Evolutionary conservation across 30 jellyfish, hydroid and myxozoan genomes (phyloP).

Genomic region (Mastigias papua): DNA sequence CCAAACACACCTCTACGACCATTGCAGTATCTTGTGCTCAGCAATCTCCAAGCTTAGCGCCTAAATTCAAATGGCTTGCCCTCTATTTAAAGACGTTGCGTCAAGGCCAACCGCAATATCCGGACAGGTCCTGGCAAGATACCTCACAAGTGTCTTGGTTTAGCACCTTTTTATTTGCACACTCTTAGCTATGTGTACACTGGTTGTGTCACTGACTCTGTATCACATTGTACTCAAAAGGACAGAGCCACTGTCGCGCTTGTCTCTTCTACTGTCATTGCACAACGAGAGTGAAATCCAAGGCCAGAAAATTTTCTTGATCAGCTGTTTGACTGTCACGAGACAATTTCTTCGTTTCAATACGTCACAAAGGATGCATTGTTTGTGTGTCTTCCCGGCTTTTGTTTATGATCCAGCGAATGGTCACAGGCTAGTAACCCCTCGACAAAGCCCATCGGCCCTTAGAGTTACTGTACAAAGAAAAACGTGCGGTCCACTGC

Average conservation of each 20-base stretch:
- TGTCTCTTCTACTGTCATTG: not conserved
- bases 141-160: not conserved
- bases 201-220: too few relatives aligned
- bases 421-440: not conserved
- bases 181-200: not conserved
- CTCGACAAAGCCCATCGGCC: not conserved
- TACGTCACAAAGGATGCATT: constrained; percentile 10
- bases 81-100: not conserved
- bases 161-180: not conserved
- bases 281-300: not conserved
- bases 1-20: too few relatives aligned
- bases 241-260: not conserved
- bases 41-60: not conserved
- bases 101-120: not conserved
- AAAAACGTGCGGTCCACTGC: too few relatives aligned
- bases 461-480: too few relatives aligned
- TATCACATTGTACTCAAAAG: not conserved
- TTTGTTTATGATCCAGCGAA: constrained; percentile 13
- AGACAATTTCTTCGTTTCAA: not conserved
- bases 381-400: constrained; percentile 19
- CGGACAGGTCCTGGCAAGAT: constrained; percentile 43
- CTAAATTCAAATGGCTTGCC: not conserved
- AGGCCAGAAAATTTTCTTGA: not conserved
- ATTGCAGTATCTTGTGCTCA: too few relatives aligned
- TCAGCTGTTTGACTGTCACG: constrained; percentile 48